Evolutionary conservation across 2,113 vertebrate species (phyloP).

Genomic region (Orcinus orca): DNA sequence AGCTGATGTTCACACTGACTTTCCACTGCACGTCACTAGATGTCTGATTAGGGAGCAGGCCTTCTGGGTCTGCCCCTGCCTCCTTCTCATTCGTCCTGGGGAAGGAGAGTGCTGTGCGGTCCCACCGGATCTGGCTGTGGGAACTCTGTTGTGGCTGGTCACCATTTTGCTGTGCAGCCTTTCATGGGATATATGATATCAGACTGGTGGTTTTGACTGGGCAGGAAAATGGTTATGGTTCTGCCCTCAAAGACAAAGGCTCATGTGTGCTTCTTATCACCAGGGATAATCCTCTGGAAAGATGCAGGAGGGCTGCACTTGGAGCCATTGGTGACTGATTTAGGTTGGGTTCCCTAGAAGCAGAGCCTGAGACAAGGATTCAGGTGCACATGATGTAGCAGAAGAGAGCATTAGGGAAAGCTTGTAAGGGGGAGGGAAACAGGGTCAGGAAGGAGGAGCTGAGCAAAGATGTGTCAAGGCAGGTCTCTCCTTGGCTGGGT

Average conservation of each 20-base stretch:
- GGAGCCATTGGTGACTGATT: neutral
- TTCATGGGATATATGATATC: neutral
- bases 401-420: neutral
- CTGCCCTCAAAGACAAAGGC: neutral
- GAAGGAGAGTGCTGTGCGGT: neutral
- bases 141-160: neutral
- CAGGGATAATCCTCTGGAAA: neutral
- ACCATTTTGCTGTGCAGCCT: neutral
- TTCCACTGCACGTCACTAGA: rapidly evolving
- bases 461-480: neutral
- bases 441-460: neutral
- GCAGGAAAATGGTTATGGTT: neutral
- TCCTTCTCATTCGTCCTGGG: neutral
- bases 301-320: neutral
- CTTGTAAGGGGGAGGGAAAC: neutral
- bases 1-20: neutral
- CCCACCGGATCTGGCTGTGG: neutral
- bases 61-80: neutral
- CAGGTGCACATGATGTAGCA: neutral
- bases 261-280: neutral
- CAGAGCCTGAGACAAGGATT: neutral
- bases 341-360: neutral
- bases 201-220: neutral
- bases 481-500: neutral
- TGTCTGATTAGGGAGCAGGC: neutral